Evolutionary conservation across 1,140 invertebrate genomes (phyloP).

Genomic region (Ceratitis capitata): DNA sequence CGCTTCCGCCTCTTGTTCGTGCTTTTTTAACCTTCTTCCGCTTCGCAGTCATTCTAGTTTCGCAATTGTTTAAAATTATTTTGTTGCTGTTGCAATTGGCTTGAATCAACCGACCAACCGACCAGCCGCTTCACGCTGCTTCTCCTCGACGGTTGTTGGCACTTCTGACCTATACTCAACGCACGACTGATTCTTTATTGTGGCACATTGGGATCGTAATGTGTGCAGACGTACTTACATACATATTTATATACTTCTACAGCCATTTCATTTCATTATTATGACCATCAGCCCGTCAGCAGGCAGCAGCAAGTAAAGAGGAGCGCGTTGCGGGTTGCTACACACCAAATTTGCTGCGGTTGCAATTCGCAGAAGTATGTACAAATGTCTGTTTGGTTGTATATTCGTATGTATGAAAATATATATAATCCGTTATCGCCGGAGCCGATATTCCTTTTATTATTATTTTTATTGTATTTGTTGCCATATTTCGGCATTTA

Average conservation of each 20-base stretch:
- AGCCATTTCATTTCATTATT: constrained; percentile 15
- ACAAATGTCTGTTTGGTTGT: background rate
- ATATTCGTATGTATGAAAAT: background rate
- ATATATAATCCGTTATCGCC: background rate
- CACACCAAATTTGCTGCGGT: background rate
- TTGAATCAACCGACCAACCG: too few relatives aligned
- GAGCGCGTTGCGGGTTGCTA: background rate
- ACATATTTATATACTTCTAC: background rate
- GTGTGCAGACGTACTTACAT: background rate
- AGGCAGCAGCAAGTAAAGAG: background rate
- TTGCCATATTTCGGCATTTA: background rate
- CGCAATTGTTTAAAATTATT: constrained; percentile 30
- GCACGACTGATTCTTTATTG: background rate
- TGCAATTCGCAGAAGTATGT: background rate
- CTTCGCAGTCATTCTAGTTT: background rate
- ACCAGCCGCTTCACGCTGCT: background rate
- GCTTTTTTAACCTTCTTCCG: background rate
- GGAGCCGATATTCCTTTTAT: background rate
- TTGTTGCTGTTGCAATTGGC: background rate
- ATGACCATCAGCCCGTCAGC: background rate
- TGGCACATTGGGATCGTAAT: background rate
- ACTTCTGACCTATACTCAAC: constrained; percentile 15
- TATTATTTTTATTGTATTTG: background rate
- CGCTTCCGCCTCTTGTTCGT: background rate
- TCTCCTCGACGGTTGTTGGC: background rate